These are phyloP conservation scores for Darevskia mixta DNA, from an alignment of 2,797 vertebrate species.

Conservation along the genomic window DNA sequence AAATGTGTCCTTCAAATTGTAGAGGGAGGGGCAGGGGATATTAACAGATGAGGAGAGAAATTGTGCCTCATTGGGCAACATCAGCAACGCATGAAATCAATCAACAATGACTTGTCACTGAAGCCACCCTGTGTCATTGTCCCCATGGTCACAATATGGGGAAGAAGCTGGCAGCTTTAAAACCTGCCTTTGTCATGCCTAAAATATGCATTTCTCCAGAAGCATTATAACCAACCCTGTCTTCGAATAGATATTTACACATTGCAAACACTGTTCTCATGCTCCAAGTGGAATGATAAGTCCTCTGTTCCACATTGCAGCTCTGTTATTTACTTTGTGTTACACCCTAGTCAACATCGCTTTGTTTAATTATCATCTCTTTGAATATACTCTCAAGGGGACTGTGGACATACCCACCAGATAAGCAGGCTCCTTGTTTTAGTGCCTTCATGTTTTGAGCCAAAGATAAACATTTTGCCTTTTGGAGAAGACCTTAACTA, in stretches of 20 bases:
- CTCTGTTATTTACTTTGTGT: not conserved
- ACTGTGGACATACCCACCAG: not conserved
- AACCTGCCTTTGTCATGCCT: not conserved
- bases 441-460: not conserved
- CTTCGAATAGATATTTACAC: constrained; percentile 12
- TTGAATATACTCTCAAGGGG: constrained; percentile 2
- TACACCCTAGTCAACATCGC: not conserved
- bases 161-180: constrained; percentile 2
- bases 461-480: not conserved
- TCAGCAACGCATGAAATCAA: not conserved
- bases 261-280: not conserved
- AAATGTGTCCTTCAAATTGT: not conserved
- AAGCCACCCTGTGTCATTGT: not conserved
- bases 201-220: constrained; percentile 8
- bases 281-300: not conserved
- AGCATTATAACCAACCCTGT: not conserved
- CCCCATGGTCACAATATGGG: not conserved
- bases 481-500: not conserved
- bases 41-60: constrained; percentile 4
- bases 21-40: not conserved
- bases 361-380: not conserved
- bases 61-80: not conserved
- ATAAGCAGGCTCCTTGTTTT: constrained; percentile 1
- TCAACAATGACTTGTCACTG: constrained; percentile 18
- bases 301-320: not conserved